Evolutionary conservation across 2,888 invertebrate genomes (phyloP), one percentile per base, ranked within the genome.

Genomic region (Atherix ibis): DNA sequence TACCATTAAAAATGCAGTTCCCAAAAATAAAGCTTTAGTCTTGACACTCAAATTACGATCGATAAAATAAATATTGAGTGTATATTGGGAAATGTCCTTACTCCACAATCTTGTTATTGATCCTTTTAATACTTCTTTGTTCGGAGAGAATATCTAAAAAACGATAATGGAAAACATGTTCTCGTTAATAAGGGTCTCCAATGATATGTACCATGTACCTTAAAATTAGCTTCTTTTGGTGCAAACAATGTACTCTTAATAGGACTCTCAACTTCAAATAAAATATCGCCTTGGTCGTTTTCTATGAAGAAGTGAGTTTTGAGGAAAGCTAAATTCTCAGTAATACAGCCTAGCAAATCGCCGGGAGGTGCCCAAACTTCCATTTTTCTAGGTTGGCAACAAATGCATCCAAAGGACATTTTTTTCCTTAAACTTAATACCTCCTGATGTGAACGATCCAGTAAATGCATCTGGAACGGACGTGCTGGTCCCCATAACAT

Each of bases 1-100:
- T 67, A 87, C 89, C 71, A 91, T 62, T 37, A 91, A 65, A 62
- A 91, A 88, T 1, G 79, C 72, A 30, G 84, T 76, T 4, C 80
- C 89, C 17, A 91, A 54, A 34, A 89, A 63, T 3, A 84, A 60
- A 1, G 85, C 83, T 52, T 89, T 88, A 35, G 80, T 70, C 46
- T 73, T 77, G 2, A 77, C 73, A 48, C 82, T 76, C 14, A 76
- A 66, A 31, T 78, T 74, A 1, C 64, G 50, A 43, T 72, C 66
- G 1, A 87, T 83, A 50, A 84, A 80, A 31, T 73, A 73, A 26
- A 89, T 61, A 32, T 76, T 75, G 39, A 87, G 73, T 32, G 74
- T 75, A 49, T 87, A 80, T 47, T 71, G 74, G 19, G 71, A 71
- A 38, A 74, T 63, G 18, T 71, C 63, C 34, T 70, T 66, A 50